Conservation (phyloP, 2,888 invertebrate genomes). For the Beris chalybata region DNA sequence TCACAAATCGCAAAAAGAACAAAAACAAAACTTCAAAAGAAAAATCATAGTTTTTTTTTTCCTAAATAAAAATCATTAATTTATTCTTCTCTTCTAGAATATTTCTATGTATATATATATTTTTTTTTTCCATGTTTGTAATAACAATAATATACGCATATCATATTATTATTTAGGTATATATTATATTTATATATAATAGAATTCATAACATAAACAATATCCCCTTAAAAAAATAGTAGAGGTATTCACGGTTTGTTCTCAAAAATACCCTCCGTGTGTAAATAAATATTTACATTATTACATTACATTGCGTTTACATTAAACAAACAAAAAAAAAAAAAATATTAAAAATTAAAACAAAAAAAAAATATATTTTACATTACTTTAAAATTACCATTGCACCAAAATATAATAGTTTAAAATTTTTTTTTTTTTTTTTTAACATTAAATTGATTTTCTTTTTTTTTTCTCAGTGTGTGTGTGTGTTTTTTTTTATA, state of each 20-base stretch:
- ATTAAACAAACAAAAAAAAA: slow-evolving; percentile 21
- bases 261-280: slow-evolving; percentile 21
- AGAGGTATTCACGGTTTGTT: slow-evolving; percentile 8
- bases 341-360: slow-evolving; percentile 7
- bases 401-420: slow-evolving; percentile 31
- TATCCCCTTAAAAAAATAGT: slow-evolving; percentile 12
- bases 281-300: slow-evolving; percentile 32
- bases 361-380: slow-evolving; percentile 24
- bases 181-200: background rate
- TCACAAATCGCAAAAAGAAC: too few relatives aligned
- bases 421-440: slow-evolving; percentile 6
- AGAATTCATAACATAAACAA: slow-evolving; percentile 7
- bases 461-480: slow-evolving; percentile 7
- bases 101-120: background rate
- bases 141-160: background rate
- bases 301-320: slow-evolving; percentile 28
- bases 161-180: background rate
- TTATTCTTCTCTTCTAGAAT: slow-evolving; percentile 5
- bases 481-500: slow-evolving; percentile 6
- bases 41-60: background rate
- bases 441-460: slow-evolving; percentile 10
- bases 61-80: slow-evolving; percentile 10
- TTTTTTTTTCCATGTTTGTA: background rate
- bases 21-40: too few relatives aligned
- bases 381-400: slow-evolving; percentile 28